phyloP scores from a whole-genome alignment of 2,888 invertebrate species.

The Drosophila prolongata region DNA sequence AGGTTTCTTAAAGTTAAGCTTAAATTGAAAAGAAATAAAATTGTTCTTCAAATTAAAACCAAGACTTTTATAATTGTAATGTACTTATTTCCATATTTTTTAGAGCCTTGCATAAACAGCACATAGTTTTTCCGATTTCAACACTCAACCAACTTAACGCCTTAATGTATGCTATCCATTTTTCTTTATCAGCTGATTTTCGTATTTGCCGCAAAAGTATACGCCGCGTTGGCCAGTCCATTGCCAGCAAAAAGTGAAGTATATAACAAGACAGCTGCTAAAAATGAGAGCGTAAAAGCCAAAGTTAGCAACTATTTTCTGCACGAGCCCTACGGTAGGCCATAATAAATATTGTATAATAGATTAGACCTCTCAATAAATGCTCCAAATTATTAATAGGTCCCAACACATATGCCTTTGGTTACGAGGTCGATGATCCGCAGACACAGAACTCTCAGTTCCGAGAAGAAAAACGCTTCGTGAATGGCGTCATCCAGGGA shows the following conservation, averaged over 20 bases:
- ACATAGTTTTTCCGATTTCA: not conserved
- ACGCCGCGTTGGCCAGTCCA: slow-evolving; percentile 39
- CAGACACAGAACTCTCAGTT: slow-evolving; percentile 89
- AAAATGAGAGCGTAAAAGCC: slow-evolving; percentile 30
- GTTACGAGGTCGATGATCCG: slow-evolving; percentile 89
- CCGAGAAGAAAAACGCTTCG: slow-evolving; percentile 88
- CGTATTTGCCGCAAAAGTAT: slow-evolving; percentile 58
- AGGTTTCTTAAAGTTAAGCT: too few species aligned
- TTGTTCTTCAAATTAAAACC: too few species aligned
- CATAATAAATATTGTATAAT: not conserved
- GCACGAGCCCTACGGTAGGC: slow-evolving; percentile 79
- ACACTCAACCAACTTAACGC: not conserved
- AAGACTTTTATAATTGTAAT: too few species aligned
- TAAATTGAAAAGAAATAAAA: too few species aligned
- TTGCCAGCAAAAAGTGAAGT: slow-evolving; percentile 35
- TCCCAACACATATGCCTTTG: slow-evolving; percentile 89
- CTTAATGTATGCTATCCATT: slow-evolving; percentile 48
- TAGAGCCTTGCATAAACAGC: not conserved
- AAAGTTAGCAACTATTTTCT: slow-evolving; percentile 73
- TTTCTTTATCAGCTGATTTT: slow-evolving; percentile 40
- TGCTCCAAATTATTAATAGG: slow-evolving; percentile 78
- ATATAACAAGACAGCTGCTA: slow-evolving; percentile 40
- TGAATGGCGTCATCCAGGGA: slow-evolving; percentile 90
- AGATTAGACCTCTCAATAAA: not conserved
- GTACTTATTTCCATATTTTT: too few species aligned